Evolutionary conservation across 2,888 invertebrate species (phyloP), one percentile per base, ranked within the genome.

Genomic region (Apamea epomidion): DNA sequence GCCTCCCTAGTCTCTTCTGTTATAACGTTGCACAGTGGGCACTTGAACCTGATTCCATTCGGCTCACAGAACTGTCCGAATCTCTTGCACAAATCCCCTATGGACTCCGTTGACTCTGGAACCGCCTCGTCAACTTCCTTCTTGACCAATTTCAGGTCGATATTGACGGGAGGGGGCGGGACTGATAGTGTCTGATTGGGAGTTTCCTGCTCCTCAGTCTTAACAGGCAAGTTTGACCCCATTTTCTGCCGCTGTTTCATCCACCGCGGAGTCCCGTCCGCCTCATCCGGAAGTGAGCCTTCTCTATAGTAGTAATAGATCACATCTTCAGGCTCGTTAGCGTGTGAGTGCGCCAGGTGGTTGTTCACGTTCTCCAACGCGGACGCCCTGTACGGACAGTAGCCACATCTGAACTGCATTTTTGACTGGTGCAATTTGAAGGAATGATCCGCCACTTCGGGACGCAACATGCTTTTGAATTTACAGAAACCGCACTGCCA

Each of bases 401-500:
- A 95, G 0, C 97, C 97, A 90, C 99, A 99, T 89, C 98, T 98
- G 92, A 97, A 98, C 86, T 98, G 98, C 90, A 97, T 97, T 81
- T 97, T 98, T 3, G 98, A 97, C 54, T 97, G 96, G 91, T 99
- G 99, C 14, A 93, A 91, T 58, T 94, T 95, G 1, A 94, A 91
- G 58, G 97, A 97, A 90, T 98, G 98, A 0, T 96, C 95, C 0
- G 96, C 94, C 58, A 98, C 97, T 70, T 98, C 98, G 0, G 97
- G 96, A 45, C 98, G 97, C 1, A 97, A 97, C 83, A 97, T 94
- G 84, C 97, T 97, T 78, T 97, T 97, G 89, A 97, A 97, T 72
- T 97, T 97, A 90, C 98, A 98, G 51, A 98, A 91, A 29, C 98
- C 98, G 90, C 98, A 98, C 80, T 97, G 97, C 98, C 98, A 98